Conservation (phyloP, 2,113 vertebrate genomes). For the Gnathonemus longibarbis region DNA sequence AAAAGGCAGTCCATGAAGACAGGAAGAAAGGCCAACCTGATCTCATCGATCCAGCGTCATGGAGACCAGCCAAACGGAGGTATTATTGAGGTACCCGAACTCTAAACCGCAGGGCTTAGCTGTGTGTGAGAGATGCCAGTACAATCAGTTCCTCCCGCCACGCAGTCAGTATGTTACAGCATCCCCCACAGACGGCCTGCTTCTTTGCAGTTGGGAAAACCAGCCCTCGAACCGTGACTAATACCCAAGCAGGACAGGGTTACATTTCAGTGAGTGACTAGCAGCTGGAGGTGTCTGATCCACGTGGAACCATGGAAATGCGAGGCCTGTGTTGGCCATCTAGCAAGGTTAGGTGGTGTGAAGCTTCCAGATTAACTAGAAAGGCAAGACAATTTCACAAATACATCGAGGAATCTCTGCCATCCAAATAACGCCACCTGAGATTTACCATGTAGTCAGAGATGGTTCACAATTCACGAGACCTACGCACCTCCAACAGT, state of each 20-base stretch:
- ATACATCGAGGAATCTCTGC: neutral
- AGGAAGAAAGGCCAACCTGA: neutral
- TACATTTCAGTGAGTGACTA: neutral
- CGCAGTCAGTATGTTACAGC: neutral
- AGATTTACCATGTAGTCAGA: neutral
- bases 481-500: neutral
- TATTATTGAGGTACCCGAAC: neutral
- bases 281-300: neutral
- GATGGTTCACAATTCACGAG: neutral
- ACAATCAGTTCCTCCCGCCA: neutral
- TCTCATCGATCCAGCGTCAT: neutral
- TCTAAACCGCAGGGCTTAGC: neutral
- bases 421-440: neutral
- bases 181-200: neutral
- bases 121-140: neutral
- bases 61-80: neutral
- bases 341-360: neutral
- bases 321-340: neutral
- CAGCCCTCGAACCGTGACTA: neutral
- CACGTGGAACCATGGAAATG: neutral
- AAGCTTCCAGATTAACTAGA: neutral
- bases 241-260: neutral
- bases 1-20: neutral
- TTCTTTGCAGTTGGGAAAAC: neutral
- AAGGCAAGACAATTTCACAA: neutral